Evolutionary conservation across 2,113 vertebrate species (phyloP).

Genomic region (Amphiprion percula): DNA sequence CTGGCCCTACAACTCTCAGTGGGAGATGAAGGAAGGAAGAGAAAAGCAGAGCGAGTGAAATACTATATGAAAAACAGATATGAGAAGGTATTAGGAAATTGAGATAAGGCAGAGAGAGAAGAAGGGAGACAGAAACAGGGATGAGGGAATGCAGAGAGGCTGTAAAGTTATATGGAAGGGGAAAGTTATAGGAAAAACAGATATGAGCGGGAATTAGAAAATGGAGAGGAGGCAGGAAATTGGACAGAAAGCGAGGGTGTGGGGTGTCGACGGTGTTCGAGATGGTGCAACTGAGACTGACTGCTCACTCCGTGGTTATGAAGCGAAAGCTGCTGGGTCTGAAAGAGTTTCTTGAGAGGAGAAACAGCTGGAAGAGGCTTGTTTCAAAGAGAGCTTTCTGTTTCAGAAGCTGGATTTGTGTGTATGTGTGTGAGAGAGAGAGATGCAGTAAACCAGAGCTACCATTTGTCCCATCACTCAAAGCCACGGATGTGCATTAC

Average conservation of each 20-base stretch:
- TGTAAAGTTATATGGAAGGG: constrained; percentile 42
- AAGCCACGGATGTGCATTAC: constrained; percentile 46
- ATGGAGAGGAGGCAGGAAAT: constrained; percentile 48
- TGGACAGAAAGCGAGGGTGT: constrained; percentile 32
- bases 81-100: constrained; percentile 50
- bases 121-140: constrained; percentile 4
- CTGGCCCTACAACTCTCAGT: constrained; percentile 68
- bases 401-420: constrained; percentile 59
- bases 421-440: constrained; percentile 8
- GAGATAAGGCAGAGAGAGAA: constrained; percentile 65
- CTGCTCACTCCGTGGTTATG: constrained; percentile 17
- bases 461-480: constrained; percentile 77
- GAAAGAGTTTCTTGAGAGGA: constrained; percentile 63
- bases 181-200: constrained; percentile 67
- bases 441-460: constrained; percentile 46
- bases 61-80: constrained; percentile 82
- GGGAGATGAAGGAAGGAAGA: constrained; percentile 67
- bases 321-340: constrained; percentile 53
- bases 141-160: constrained; percentile 55
- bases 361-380: constrained; percentile 74
- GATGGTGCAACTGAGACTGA: constrained; percentile 33
- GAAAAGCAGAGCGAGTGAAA: constrained; percentile 63
- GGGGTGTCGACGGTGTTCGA: constrained; percentile 20
- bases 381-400: constrained; percentile 69
- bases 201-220: constrained; percentile 31